Conservation (phyloP, 2,888 invertebrate species). For the Catocala fraxini region DNA sequence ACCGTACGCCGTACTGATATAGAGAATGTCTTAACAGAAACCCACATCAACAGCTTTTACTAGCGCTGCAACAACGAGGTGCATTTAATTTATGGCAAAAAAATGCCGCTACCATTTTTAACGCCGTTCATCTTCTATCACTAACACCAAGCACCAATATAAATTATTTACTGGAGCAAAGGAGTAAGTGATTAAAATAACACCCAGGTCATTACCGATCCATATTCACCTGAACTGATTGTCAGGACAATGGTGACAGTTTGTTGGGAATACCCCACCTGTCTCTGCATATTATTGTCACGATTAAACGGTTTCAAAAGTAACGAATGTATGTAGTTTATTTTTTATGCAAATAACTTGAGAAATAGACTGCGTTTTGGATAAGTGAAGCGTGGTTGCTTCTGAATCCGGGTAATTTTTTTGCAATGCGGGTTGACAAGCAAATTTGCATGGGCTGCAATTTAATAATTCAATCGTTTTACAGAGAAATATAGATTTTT, state of each 20-base stretch:
- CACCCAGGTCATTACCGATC: slow-evolving; percentile 50
- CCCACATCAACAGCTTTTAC: too few relatives aligned
- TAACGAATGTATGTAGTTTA: slow-evolving; percentile 6
- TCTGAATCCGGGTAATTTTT: too few relatives aligned
- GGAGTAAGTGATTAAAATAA: slow-evolving; percentile 69
- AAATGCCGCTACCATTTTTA: neutral
- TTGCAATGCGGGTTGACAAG: too few relatives aligned
- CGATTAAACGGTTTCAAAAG: slow-evolving; percentile 1
- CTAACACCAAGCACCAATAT: slow-evolving; percentile 31
- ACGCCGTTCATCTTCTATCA: neutral
- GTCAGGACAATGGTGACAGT: slow-evolving; percentile 57
- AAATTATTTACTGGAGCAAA: slow-evolving; percentile 62
- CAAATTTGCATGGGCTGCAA: too few relatives aligned
- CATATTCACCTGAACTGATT: slow-evolving; percentile 49
- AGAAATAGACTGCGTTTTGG: neutral
- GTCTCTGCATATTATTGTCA: slow-evolving; percentile 29
- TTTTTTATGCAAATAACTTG: neutral
- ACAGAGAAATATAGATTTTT: too few relatives aligned
- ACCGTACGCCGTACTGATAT: too few relatives aligned
- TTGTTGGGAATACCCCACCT: slow-evolving; percentile 46
- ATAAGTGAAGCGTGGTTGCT: too few relatives aligned
- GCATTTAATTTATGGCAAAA: too few relatives aligned
- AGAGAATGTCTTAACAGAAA: too few relatives aligned
- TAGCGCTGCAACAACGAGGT: too few relatives aligned
- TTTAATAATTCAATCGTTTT: too few relatives aligned